phyloP scores from a whole-genome alignment of 2,888 invertebrate species.

The Eristalis intricaria region DNA sequence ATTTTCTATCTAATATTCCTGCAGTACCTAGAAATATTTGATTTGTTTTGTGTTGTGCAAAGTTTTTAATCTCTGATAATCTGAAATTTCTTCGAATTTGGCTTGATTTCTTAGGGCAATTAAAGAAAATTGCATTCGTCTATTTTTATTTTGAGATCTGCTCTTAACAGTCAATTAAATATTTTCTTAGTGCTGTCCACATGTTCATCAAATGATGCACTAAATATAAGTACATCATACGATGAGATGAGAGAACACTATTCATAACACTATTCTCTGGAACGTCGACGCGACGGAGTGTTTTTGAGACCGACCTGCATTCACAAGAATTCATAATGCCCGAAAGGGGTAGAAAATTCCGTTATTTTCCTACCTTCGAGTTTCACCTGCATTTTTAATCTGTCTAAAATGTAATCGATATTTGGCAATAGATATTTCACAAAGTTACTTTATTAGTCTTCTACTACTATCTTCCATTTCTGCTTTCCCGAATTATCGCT shows the following conservation, averaged over 20 bases:
- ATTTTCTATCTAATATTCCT: too few species aligned
- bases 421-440: neutral
- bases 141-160: neutral
- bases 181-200: neutral
- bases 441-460: too few species aligned
- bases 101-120: too few species aligned
- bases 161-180: neutral
- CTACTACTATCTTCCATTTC: too few species aligned
- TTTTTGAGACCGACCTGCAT: neutral
- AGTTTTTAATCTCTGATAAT: too few species aligned
- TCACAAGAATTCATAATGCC: neutral
- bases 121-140: too few species aligned
- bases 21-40: too few species aligned
- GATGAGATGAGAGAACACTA: neutral
- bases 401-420: slow-evolving; percentile 2
- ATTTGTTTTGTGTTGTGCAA: too few species aligned
- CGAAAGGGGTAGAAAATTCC: neutral
- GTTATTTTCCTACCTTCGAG: neutral
- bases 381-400: neutral
- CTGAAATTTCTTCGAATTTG: too few species aligned
- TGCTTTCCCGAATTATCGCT: too few species aligned
- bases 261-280: neutral
- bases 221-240: slow-evolving; percentile 9
- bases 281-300: neutral
- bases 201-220: slow-evolving; percentile 8